Evolutionary conservation across 2,888 invertebrate genomes (phyloP), one percentile per base, ranked within the genome.

Genomic region (Agriotes lineatus): DNA sequence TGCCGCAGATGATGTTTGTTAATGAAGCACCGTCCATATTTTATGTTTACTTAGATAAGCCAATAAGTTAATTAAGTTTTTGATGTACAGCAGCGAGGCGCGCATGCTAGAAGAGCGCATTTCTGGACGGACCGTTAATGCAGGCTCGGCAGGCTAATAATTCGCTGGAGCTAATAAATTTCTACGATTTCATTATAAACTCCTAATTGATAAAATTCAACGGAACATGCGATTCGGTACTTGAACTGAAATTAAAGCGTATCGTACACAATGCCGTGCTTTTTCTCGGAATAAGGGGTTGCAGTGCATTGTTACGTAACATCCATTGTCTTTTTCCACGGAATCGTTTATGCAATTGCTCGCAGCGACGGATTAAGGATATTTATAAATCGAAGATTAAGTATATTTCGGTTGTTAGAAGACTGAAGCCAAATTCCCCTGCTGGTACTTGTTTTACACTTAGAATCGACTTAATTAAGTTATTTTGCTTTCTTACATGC

Each of bases 271-370:
- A 60, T 60, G 35, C 45, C 19, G 33, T 48, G 59, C 44, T 20
- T 52, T 61, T 61, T 61, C 61, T 61, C 5, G n/a, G 61, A 61
- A 61, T 19, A 37, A 50, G 48, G 61, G 61, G 25, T 52, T 50
- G 50, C 12, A 50, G 5, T 52, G 50, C 20, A 61, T 61, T 61
- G 50, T 61, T 52, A 52, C 25, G 39, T 48, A 57, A 57, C 20
- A 14, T 16, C 39, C 22, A 57, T 57, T 57, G 57, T 57, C 25
- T 18, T 25, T n/a, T 25, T 57, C 42, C 57, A 25, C 25, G 12
- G 12, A 57, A 57, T 39, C 25, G 42, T 42, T 57, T 57, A 57
- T 16, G 25, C 22, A 42, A 18, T 42, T 42, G n/a, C n/a, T n/a
- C n/a, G n/a, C n/a, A n/a, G n/a, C n/a, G n/a, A n/a, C n/a, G n/a